Percentiles rank a stretch among this genome's conserved stretches.
Conservation (phyloP, 1,140 invertebrate genomes). For the Bombus waltoni region DNA sequence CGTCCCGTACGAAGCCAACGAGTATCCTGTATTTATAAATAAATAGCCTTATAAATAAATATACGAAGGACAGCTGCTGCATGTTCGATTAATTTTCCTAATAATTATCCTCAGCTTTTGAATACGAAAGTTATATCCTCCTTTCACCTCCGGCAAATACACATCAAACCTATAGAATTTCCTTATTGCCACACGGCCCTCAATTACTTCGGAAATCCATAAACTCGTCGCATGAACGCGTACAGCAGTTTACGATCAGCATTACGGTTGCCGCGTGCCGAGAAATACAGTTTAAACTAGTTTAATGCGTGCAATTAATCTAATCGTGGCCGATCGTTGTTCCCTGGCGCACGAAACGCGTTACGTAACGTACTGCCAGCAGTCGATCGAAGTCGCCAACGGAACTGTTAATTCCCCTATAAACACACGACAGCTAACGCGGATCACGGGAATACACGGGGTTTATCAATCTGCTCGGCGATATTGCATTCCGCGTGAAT, state of each 20-base stretch:
- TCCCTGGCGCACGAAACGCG: constrained; percentile 26
- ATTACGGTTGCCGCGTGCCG: constrained; percentile 27
- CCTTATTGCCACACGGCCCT: neutral
- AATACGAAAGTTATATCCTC: no score
- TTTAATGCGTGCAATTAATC: constrained; percentile 69
- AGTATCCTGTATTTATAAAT: no score
- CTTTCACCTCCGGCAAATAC: neutral
- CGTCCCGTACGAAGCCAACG: no score
- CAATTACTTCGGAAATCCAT: neutral
- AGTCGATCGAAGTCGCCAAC: constrained; percentile 29
- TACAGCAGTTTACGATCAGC: constrained; percentile 11
- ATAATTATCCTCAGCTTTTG: no score
- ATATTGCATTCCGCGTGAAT: constrained; percentile 8
- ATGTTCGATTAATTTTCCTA: no score
- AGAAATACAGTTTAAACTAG: constrained; percentile 54
- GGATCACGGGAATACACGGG: neutral
- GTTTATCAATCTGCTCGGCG: neutral
- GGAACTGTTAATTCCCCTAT: constrained; percentile 25
- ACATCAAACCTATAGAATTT: no score
- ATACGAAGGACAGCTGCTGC: no score
- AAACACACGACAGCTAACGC: constrained; percentile 16
- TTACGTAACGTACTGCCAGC: constrained; percentile 49
- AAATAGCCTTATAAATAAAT: no score
- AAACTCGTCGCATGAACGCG: neutral
- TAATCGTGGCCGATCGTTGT: constrained; percentile 66